Conservation (phyloP, 1,140 invertebrate genomes). For the Heliconius hewitsoni region DNA sequence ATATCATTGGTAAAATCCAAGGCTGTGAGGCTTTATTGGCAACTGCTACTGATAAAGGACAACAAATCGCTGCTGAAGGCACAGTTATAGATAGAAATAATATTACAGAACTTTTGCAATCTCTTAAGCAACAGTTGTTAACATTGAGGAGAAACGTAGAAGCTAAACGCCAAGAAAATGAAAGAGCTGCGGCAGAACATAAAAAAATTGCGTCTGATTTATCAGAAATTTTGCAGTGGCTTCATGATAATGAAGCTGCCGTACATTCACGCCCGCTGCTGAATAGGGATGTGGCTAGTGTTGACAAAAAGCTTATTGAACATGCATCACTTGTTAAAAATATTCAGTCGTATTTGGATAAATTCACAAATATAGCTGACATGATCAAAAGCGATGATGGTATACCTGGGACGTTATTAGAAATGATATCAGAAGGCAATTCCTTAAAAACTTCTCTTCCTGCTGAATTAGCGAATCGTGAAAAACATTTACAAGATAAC, state of each 20-base stretch:
- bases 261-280: slow-evolving; percentile 92
- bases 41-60: slow-evolving; percentile 93
- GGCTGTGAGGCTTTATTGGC: slow-evolving; percentile 93
- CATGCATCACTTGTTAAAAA: slow-evolving; percentile 87
- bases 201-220: slow-evolving; percentile 90
- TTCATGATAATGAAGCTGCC: slow-evolving; percentile 91
- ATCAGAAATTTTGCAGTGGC: slow-evolving; percentile 90
- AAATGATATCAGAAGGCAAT: slow-evolving; percentile 91
- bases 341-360: slow-evolving; percentile 87
- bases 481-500: slow-evolving; percentile 90
- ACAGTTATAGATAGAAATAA: slow-evolving; percentile 92
- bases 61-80: slow-evolving; percentile 94
- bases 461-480: slow-evolving; percentile 88
- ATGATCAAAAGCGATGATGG: slow-evolving; percentile 87
- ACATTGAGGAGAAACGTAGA: slow-evolving; percentile 91
- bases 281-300: slow-evolving; percentile 88
- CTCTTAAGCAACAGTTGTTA: slow-evolving; percentile 91
- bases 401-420: slow-evolving; percentile 88
- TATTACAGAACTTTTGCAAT: slow-evolving; percentile 93
- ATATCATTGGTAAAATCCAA: slow-evolving; percentile 91
- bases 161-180: slow-evolving; percentile 91
- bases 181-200: slow-evolving; percentile 92
- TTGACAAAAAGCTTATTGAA: slow-evolving; percentile 90
- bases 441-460: slow-evolving; percentile 89
- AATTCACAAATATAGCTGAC: slow-evolving; percentile 86